phyloP scores from a whole-genome alignment of 30 jellyfish, hydroid and myxozoan genomes.

The Hydractinia symbiolongicarpus region DNA sequence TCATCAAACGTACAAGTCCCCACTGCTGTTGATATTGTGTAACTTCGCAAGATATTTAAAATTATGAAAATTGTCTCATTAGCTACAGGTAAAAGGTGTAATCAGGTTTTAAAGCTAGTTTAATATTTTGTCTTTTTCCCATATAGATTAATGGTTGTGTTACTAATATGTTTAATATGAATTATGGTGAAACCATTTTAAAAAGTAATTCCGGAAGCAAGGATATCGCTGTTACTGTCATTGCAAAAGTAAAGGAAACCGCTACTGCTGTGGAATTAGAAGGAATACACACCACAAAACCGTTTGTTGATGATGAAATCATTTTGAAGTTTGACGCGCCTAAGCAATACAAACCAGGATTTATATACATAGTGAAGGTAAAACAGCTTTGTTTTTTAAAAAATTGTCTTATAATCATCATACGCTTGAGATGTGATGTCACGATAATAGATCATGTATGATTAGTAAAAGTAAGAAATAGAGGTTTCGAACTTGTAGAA shows the following conservation, averaged over 20 bases:
- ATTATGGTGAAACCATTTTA: neutral
- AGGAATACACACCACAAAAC: slow-evolving; percentile 17
- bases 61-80: too few relatives aligned
- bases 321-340: slow-evolving; percentile 1
- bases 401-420: too few relatives aligned
- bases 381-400: too few relatives aligned
- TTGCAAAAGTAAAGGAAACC: slow-evolving; percentile 59
- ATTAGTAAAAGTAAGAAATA: too few relatives aligned
- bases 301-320: neutral
- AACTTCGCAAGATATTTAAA: too few relatives aligned
- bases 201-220: neutral
- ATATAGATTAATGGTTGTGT: slow-evolving; percentile 52
- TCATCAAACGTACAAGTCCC: too few relatives aligned
- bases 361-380: slow-evolving; percentile 13
- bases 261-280: slow-evolving; percentile 51
- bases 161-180: slow-evolving; percentile 6
- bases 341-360: slow-evolving; percentile 13
- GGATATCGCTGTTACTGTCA: neutral
- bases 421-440: too few relatives aligned
- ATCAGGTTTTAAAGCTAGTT: neutral
- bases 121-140: neutral
- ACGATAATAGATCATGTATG: too few relatives aligned
- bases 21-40: too few relatives aligned
- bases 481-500: too few relatives aligned
- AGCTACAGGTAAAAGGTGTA: too few relatives aligned